phyloP scores from a whole-genome alignment of 2,113 vertebrate species.

The Ageneiosus marmoratus region DNA sequence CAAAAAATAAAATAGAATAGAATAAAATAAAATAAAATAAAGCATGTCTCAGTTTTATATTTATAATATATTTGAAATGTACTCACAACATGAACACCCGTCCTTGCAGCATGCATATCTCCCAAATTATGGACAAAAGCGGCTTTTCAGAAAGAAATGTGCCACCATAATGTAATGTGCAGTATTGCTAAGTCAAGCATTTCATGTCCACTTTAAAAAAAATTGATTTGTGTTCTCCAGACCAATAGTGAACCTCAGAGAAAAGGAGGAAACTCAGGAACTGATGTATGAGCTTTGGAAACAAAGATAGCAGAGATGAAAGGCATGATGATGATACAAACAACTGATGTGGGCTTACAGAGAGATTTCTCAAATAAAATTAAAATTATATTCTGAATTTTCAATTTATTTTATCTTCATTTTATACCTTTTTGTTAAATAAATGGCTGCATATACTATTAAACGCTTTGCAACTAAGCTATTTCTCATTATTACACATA shows the following conservation, averaged over 20 bases:
- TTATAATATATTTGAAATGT: neutral
- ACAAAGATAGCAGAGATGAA: constrained; percentile 44
- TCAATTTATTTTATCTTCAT: too few relatives aligned
- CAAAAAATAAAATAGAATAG: neutral
- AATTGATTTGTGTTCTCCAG: constrained; percentile 77
- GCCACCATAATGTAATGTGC: neutral
- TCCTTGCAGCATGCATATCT: neutral
- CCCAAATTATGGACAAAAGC: neutral
- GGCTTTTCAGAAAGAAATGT: neutral
- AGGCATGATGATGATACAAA: constrained; percentile 11
- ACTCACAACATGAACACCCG: neutral
- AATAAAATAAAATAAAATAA: too few relatives aligned
- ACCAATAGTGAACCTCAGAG: constrained; percentile 85
- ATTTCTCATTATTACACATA: too few relatives aligned
- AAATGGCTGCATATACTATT: too few relatives aligned
- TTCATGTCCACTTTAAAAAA: neutral
- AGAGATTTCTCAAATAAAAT: neutral
- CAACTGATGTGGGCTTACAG: neutral
- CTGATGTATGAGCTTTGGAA: constrained; percentile 79
- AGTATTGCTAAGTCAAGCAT: neutral
- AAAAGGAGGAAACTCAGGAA: constrained; percentile 84
- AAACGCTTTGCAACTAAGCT: too few relatives aligned
- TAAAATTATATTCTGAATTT: neutral
- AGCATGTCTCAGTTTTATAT: neutral
- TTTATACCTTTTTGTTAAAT: too few relatives aligned